Conservation (phyloP, 2,113 vertebrate genomes). For the Rhinogobius similis region DNA sequence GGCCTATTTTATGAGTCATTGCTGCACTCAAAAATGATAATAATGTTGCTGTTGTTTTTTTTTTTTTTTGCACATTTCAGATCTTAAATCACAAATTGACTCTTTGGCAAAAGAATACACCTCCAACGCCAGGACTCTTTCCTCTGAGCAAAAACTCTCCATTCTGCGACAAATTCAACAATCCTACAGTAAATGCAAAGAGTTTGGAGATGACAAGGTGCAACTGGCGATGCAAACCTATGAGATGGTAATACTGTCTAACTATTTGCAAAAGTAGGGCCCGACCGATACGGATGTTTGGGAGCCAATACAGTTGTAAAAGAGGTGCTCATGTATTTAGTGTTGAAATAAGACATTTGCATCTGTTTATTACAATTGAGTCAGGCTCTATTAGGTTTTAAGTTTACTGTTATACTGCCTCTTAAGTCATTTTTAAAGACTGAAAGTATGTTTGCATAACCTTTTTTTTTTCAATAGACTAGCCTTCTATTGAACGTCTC, state of each 20-base stretch:
- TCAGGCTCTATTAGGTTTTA: too few species aligned
- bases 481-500: too few species aligned
- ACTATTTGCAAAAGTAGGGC: neutral
- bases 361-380: too few species aligned
- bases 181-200: conserved; percentile 95
- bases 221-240: conserved; percentile 99
- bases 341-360: too few species aligned
- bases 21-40: neutral
- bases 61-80: conserved; percentile 66
- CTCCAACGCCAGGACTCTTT: conserved; percentile 87
- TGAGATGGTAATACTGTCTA: conserved; percentile 84
- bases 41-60: too few species aligned
- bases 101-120: conserved; percentile 93
- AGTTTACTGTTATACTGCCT: too few species aligned
- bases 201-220: conserved; percentile 97
- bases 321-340: too few species aligned
- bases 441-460: too few species aligned
- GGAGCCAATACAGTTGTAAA: too few species aligned
- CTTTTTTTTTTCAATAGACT: too few species aligned
- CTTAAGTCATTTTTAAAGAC: too few species aligned
- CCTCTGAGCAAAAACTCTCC: conserved; percentile 90
- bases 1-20: conserved; percentile 15
- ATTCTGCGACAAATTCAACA: conserved; percentile 95
- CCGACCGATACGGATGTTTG: too few species aligned
- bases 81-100: conserved; percentile 95